Conservation (phyloP, 2,113 vertebrate genomes). For the Cavia porcellus region DNA sequence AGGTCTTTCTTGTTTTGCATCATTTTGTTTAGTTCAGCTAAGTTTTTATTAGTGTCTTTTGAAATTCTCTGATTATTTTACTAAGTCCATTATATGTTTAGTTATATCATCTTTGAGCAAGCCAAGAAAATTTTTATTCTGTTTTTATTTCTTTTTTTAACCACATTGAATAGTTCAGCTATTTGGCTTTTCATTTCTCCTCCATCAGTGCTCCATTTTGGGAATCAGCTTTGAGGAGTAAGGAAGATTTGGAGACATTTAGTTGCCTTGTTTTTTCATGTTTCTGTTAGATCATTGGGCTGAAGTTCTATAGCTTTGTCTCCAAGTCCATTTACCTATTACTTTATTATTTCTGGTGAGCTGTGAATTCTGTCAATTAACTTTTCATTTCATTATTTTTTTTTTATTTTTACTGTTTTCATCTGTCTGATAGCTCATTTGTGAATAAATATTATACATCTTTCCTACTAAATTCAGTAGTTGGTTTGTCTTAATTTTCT, state of each 20-base stretch:
- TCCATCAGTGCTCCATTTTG: neutral
- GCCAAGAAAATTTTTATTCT: neutral
- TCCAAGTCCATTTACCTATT: neutral
- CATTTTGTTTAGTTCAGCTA: neutral
- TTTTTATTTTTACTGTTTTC: conserved; percentile 17
- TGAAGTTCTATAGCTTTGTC: neutral
- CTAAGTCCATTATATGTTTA: neutral
- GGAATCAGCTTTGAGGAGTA: neutral
- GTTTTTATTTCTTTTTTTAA: neutral
- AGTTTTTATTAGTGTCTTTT: neutral
- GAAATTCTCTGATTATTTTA: neutral
- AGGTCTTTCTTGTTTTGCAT: neutral
- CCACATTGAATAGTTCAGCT: neutral
- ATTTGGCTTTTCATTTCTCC: neutral
- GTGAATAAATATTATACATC: neutral
- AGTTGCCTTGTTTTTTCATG: neutral
- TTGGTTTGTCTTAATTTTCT: neutral
- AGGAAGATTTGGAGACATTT: neutral
- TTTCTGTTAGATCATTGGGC: neutral
- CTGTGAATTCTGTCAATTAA: neutral
- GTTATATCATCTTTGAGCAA: neutral
- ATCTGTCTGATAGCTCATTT: neutral
- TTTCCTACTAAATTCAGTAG: neutral
- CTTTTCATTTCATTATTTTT: neutral
- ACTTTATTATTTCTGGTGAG: neutral